Evolutionary conservation across 1,140 invertebrate species (phyloP).

Genomic region (Physella acuta): DNA sequence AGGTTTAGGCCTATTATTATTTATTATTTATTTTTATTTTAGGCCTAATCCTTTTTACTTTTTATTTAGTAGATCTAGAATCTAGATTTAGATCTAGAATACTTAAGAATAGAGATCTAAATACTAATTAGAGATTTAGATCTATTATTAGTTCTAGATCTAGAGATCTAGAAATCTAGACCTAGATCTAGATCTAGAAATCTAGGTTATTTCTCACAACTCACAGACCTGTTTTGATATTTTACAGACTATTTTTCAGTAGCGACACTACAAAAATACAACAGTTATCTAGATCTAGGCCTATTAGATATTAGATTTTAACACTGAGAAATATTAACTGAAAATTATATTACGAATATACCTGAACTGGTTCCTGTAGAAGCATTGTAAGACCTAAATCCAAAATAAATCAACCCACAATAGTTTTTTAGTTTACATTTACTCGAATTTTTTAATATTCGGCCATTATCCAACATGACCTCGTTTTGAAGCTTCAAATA

Average conservation of each 20-base stretch:
- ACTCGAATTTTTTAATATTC: conserved; percentile 11
- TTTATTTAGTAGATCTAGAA: conserved; percentile 1
- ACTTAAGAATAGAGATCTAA: too few relatives aligned
- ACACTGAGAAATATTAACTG: neutral
- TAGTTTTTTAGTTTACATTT: neutral
- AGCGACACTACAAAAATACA: neutral
- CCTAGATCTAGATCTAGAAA: neutral
- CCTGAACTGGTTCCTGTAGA: conserved; percentile 42
- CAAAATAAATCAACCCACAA: conserved; percentile 4
- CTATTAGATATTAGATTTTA: neutral
- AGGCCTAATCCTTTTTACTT: too few relatives aligned
- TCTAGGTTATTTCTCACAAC: neutral
- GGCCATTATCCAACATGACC: conserved; percentile 21
- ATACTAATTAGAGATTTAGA: too few relatives aligned
- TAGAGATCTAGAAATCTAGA: too few relatives aligned
- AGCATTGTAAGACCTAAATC: conserved; percentile 31
- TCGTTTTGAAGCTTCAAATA: conserved; percentile 8
- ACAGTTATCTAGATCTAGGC: neutral
- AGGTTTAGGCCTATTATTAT: too few relatives aligned
- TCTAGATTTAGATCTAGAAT: too few relatives aligned
- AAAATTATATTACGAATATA: conserved; percentile 3
- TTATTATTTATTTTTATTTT: too few relatives aligned
- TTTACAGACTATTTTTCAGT: neutral
- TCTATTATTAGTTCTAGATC: too few relatives aligned
- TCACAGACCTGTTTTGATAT: neutral